Evolutionary conservation across 2,797 vertebrate species (phyloP).

Genomic region (Parambassis ranga): DNA sequence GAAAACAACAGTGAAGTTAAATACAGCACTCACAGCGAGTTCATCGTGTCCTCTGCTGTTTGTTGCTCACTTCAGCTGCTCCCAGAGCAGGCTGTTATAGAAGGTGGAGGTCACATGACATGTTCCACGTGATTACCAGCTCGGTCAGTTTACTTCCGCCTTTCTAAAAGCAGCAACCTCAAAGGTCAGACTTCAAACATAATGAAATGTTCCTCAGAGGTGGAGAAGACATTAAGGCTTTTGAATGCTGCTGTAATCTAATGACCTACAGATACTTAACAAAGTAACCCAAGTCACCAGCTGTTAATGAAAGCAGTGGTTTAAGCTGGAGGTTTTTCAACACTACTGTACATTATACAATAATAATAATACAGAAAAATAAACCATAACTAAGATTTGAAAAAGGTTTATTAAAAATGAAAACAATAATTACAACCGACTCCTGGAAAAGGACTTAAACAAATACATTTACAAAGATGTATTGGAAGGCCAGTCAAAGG

Average conservation of each 20-base stretch:
- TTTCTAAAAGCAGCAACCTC: too few relatives aligned
- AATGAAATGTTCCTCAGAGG: too few relatives aligned
- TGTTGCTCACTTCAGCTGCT: neutral
- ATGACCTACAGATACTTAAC: too few relatives aligned
- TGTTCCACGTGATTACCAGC: too few relatives aligned
- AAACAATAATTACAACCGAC: conserved; percentile 3
- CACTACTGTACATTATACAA: neutral
- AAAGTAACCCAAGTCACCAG: too few relatives aligned
- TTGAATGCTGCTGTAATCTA: too few relatives aligned
- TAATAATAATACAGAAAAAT: neutral
- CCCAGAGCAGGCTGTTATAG: neutral
- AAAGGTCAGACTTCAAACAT: too few relatives aligned
- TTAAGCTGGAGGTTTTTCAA: neutral
- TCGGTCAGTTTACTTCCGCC: too few relatives aligned
- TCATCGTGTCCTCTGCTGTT: conserved; percentile 56
- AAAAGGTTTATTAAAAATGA: conserved; percentile 42
- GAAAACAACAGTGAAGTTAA: neutral
- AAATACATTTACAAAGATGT: conserved; percentile 28
- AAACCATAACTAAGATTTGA: neutral
- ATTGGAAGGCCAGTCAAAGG: neutral
- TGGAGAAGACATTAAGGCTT: too few relatives aligned
- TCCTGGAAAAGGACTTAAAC: neutral
- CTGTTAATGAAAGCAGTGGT: too few relatives aligned
- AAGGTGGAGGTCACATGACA: conserved; percentile 49
- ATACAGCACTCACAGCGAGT: conserved; percentile 54